Base-by-base conservation (phyloP, 92 coral and sea anemone genomes). In the Anthopleura xanthogrammica region DNA sequence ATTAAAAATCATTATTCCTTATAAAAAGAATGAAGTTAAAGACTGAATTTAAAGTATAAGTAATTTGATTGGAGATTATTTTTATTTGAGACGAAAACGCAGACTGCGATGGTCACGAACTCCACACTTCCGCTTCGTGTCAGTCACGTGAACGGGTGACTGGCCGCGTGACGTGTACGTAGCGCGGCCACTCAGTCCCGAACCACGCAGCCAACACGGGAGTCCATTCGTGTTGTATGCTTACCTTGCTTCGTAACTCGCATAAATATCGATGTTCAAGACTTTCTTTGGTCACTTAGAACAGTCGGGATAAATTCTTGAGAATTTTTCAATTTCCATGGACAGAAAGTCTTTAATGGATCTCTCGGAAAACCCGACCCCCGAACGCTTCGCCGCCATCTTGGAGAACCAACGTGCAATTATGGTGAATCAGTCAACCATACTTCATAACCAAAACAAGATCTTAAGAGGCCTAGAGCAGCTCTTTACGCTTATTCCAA, bases 341-440 rank as follows among this genome's bases (percentile, higher is more conserved):
- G 81, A 78, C 50, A 78, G 83, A 52, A 79, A 85, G 56, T 41
- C 78, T 36, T 86, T 77, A 62, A 91, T 94, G 95, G 94, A 94
- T 83, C 95, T 85, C 52, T 83, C 89, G 52, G 98, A 94, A 78
- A 74, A 86, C 79, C 82, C 90, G 64, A 88, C 91, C 80, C 98
- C 91, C 77, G 98, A 94, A 79, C 91, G 98, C 76, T 92, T 92
- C 82, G 93, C 95, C 98, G 98, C 98, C 98, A 94, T 94, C 85
- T 93, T 94, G 98, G 98, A 94, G 87, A 94, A 94, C 82, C 98
- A 94, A 71, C 98, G 98, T 92, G 98, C 98, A 81, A 94, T 94
- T 11, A 94, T 94, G 98, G 98, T 94, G 83, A 94, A 94, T 60
- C 98, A 94, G 83, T 91, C 98, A 39, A 94, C 98, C 46, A 94